Conservation (phyloP, 2,113 vertebrate species). For the Tapirus terrestris region DNA sequence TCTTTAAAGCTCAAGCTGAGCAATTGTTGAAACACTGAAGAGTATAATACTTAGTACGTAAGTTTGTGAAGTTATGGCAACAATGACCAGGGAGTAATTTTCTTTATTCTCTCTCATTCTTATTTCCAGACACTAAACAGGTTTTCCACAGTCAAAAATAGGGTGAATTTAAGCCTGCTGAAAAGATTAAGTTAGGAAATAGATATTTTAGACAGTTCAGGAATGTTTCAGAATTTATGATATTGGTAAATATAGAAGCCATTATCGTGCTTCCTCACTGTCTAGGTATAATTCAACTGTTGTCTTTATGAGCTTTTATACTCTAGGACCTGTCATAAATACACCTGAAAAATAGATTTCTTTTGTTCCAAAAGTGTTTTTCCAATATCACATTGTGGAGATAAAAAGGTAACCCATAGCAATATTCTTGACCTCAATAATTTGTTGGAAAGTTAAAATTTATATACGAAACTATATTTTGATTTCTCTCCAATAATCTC, state of each 20-base stretch:
- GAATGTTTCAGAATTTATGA: conserved; percentile 42
- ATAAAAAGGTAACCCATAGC: not conserved
- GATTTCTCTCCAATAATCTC: not conserved
- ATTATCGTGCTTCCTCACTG: not conserved
- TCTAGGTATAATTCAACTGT: not conserved
- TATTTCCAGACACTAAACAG: not conserved
- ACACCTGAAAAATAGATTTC: not conserved
- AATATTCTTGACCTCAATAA: not conserved
- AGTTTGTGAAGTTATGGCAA: not conserved
- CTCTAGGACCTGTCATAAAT: not conserved
- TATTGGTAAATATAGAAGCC: not conserved
- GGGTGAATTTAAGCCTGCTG: not conserved
- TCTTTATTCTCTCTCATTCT: not conserved
- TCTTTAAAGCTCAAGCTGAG: not conserved
- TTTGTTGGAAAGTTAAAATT: conserved; percentile 50
- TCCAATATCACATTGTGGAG: not conserved
- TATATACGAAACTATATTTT: conserved; percentile 31
- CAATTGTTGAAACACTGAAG: not conserved
- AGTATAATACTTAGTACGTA: not conserved
- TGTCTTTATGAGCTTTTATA: not conserved
- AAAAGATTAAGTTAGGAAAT: not conserved
- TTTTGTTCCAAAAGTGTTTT: conserved; percentile 47
- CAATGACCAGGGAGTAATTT: not conserved
- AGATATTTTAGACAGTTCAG: not conserved
- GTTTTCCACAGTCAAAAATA: not conserved